Evolutionary conservation across 1,140 invertebrate genomes (phyloP).

Genomic region (Neodiprion fabricii): DNA sequence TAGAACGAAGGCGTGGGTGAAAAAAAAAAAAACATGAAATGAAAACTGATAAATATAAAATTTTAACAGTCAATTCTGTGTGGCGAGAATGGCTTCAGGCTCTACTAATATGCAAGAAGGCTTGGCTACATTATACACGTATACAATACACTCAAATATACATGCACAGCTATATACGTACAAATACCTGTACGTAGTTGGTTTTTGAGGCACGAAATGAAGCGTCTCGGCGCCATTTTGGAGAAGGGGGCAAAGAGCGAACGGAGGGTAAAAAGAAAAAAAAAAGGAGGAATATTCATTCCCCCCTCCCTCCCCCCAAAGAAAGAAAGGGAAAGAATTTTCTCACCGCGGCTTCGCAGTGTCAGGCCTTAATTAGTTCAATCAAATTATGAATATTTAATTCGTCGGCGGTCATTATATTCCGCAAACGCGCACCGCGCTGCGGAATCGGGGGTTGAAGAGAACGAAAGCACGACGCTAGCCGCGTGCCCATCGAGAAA

Average conservation of each 20-base stretch:
- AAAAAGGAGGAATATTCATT: neutral
- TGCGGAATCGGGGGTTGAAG: too few relatives aligned
- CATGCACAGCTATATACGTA: too few relatives aligned
- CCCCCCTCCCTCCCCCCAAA: neutral
- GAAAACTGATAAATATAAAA: conserved; percentile 10
- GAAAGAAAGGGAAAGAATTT: neutral
- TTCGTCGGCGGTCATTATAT: conserved; percentile 18
- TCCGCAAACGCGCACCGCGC: neutral
- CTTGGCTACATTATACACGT: too few relatives aligned
- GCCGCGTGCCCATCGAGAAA: conserved; percentile 9
- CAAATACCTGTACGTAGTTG: neutral
- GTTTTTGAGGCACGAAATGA: neutral
- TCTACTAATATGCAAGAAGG: too few relatives aligned
- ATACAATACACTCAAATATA: too few relatives aligned
- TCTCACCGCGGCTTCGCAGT: neutral
- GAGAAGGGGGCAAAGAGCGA: neutral
- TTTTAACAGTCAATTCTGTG: neutral
- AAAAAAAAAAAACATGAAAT: neutral
- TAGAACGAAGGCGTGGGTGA: neutral
- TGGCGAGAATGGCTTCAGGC: too few relatives aligned
- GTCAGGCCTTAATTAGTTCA: conserved; percentile 27
- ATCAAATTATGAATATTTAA: conserved; percentile 35
- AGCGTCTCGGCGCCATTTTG: neutral
- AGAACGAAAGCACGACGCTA: too few relatives aligned
- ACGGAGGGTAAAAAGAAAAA: neutral